Evolutionary conservation across 2,888 invertebrate species (phyloP).

Genomic region (Drosophila fulvimacula): DNA sequence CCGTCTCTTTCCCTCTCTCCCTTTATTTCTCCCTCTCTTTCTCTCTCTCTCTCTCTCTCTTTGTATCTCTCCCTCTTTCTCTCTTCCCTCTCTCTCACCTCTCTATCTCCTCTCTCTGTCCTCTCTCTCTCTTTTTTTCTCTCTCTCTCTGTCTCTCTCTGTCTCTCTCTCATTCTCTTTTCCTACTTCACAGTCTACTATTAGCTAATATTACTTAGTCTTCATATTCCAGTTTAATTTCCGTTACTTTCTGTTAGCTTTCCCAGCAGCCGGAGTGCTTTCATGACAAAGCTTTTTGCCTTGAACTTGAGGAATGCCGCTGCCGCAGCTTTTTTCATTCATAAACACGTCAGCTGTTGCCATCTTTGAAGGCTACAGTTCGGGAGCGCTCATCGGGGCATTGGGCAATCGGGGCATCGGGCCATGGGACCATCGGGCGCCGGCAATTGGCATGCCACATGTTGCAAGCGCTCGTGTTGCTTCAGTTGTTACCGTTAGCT

Average conservation of each 20-base stretch:
- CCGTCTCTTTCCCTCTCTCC: neutral
- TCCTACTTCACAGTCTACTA: neutral
- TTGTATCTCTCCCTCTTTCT: neutral
- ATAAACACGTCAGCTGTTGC: conserved; percentile 43
- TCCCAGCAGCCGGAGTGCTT: conserved; percentile 8
- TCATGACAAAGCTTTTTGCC: conserved; percentile 41
- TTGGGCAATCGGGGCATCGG: conserved; percentile 13
- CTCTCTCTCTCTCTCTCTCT: neutral
- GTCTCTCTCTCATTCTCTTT: neutral
- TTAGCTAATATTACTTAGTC: too few relatives aligned
- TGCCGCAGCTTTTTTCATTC: conserved; percentile 62
- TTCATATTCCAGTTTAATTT: neutral
- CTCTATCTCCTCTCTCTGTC: neutral
- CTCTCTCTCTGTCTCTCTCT: neutral
- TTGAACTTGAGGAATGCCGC: conserved; percentile 55
- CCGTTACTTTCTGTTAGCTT: conserved; percentile 10
- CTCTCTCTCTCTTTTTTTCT: neutral
- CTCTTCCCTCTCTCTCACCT: neutral
- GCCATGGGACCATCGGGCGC: conserved; percentile 17
- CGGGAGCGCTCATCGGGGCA: conserved; percentile 8
- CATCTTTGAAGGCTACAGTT: conserved; percentile 35
- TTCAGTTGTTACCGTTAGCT: conserved; percentile 75
- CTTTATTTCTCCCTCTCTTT: neutral
- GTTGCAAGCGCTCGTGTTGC: conserved; percentile 61
- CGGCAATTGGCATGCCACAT: conserved; percentile 57